phyloP scores from a whole-genome alignment of 2,888 invertebrate species.

The Watsonalla binaria region DNA sequence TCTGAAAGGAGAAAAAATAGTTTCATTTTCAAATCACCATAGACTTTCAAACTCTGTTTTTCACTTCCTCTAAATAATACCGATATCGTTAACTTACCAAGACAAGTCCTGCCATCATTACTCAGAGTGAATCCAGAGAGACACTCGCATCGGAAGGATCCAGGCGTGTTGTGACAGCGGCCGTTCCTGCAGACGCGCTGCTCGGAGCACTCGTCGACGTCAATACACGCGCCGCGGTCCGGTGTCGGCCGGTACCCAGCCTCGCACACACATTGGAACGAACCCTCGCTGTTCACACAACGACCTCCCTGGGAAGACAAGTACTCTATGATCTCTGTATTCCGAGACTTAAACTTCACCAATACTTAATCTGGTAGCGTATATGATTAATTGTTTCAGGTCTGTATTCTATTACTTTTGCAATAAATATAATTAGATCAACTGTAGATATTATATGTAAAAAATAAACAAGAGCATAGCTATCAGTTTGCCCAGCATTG shows the following conservation, averaged over 20 bases:
- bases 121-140: constrained; percentile 88
- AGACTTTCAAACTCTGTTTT: background rate
- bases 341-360: too few relatives aligned
- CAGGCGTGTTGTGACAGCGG: constrained; percentile 87
- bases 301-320: constrained; percentile 80
- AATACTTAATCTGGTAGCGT: too few relatives aligned
- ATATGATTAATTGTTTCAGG: too few relatives aligned
- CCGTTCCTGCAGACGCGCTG: constrained; percentile 89
- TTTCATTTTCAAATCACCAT: background rate
- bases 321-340: too few relatives aligned
- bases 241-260: constrained; percentile 84
- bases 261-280: constrained; percentile 90
- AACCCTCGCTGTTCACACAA: constrained; percentile 90
- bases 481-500: too few relatives aligned
- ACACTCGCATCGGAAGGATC: constrained; percentile 89
- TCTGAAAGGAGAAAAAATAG: constrained; percentile 69
- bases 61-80: background rate
- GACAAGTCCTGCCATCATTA: constrained; percentile 87
- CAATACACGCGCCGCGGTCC: constrained; percentile 60
- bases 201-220: constrained; percentile 81
- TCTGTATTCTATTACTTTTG: too few relatives aligned
- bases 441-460: too few relatives aligned
- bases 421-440: too few relatives aligned
- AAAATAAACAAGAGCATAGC: too few relatives aligned
- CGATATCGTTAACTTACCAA: constrained; percentile 70